These are phyloP conservation scores for Alsophila aescularia DNA, from an alignment of 2,888 invertebrate species.

Conservation along the genomic window DNA sequence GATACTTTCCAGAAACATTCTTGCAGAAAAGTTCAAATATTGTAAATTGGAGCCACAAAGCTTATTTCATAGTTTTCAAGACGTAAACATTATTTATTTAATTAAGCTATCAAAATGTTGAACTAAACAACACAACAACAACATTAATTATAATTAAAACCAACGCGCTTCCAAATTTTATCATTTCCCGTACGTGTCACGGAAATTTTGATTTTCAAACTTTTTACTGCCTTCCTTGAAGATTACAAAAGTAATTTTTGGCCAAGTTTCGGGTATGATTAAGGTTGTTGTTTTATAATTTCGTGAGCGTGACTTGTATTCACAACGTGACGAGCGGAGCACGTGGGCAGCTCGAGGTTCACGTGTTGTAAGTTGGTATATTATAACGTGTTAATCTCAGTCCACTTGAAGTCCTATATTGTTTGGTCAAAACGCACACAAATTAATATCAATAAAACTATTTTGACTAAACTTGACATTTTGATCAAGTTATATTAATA, in stretches of 20 bases:
- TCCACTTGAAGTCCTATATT: too few species aligned
- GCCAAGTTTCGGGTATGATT: conserved; percentile 21
- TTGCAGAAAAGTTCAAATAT: too few species aligned
- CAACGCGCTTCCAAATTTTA: conserved; percentile 13
- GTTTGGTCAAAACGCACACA: too few species aligned
- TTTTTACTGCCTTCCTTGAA: conserved; percentile 27
- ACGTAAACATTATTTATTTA: too few species aligned
- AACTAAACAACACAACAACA: conserved; percentile 12
- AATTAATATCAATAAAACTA: too few species aligned
- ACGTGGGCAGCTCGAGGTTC: background rate
- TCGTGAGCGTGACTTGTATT: conserved; percentile 22
- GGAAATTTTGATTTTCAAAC: conserved; percentile 29
- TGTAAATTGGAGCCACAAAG: too few species aligned
- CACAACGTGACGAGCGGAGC: conserved; percentile 8
- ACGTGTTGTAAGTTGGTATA: too few species aligned
- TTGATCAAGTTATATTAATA: too few species aligned
- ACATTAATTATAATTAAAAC: conserved; percentile 10
- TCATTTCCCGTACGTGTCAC: conserved; percentile 22
- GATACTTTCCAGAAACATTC: too few species aligned
- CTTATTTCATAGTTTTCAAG: too few species aligned
- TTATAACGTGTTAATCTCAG: too few species aligned
- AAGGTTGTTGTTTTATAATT: conserved; percentile 30
- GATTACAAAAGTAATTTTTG: conserved; percentile 31
- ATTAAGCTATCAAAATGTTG: background rate
- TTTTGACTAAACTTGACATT: too few species aligned